Base-by-base conservation (phyloP, 2,888 invertebrate genomes). In the Phengaris alcon region DNA sequence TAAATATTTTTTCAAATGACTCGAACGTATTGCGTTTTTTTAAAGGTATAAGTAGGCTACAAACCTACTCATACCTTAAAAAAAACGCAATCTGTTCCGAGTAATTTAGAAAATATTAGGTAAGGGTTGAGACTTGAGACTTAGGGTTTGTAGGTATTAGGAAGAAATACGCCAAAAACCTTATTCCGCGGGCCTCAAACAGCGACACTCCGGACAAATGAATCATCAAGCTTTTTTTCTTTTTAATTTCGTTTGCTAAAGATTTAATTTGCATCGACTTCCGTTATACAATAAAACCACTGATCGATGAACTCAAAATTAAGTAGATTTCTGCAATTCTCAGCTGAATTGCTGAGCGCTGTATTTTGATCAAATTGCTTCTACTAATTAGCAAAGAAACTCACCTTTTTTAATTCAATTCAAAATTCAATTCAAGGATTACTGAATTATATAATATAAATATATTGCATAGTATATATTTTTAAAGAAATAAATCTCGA, bases 251-350 rank as follows among this genome's bases (percentile, higher is more conserved):
- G 54, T 68, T 75, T 44, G 69, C 74, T 46, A 12, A 75, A 55
- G 54, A 69, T 68, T 75, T 75, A 69, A 69, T 75, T 75, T 52
- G 75, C 48, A 74, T 44, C 46, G 55, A 75, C 75, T 75, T 75
- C 75, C 75, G 75, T 75, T 75, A 75, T 54, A 54, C 22, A n/a
- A 22, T 48, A 46, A 74, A 46, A 44, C 46, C 44, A 46, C 44
- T 68, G 54, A 68, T 68, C 64, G 68, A 52, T 54, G n/a, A 22
- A 57, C 73, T 59, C 57, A 73, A 57, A 10, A 9, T 55, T 46
- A 55, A 74, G 46, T 4, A 68, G 35, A 44, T 6, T 64, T 64
- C 35, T 35, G 35, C 12, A 6, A 12, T 13, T 64, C 12, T 35
- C 12, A 35, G 13, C 35, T 64, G 12, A 64, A 64, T 10, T 22